A percentile compares a stretch with the other conserved stretches of the same genome.
These are phyloP conservation scores for Sesia bembeciformis DNA, from an alignment of 2,888 invertebrate genomes.

Conservation along the genomic window DNA sequence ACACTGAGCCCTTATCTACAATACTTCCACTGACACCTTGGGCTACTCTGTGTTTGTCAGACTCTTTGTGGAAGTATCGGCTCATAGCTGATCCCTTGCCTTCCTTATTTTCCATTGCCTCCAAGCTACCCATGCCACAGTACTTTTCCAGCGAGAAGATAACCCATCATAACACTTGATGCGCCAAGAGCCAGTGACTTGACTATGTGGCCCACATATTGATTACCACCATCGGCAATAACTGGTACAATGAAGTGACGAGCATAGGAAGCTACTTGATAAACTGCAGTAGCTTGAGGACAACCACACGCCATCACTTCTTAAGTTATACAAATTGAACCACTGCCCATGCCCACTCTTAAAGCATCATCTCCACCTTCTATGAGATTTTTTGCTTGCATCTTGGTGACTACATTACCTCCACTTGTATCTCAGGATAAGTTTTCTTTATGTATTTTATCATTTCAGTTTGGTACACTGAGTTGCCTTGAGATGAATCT, in stretches of 20 bases:
- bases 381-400: conserved; percentile 97
- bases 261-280: conserved; percentile 95
- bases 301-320: conserved; percentile 99
- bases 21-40: conserved; percentile 99
- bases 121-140: conserved; percentile 98
- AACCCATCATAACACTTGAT: conserved; percentile 99
- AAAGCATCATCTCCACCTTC: conserved; percentile 98
- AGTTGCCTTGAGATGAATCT: conserved; percentile 99
- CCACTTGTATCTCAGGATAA: conserved; percentile 92
- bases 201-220: conserved; percentile 96
- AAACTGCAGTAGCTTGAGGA: conserved; percentile 98
- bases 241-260: conserved; percentile 93
- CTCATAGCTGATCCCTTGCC: conserved; percentile 89
- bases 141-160: conserved; percentile 97
- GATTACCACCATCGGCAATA: conserved; percentile 98
- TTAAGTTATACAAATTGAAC: conserved; percentile 99
- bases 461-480: conserved; percentile 96
- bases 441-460: conserved; percentile 90
- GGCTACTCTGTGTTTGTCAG: conserved; percentile 96
- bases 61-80: conserved; percentile 88
- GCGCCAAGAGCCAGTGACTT: conserved; percentile 96
- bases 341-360: conserved; percentile 99
- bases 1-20: conserved; percentile 97
- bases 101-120: conserved; percentile 97
- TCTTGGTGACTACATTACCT: conserved; percentile 97